Evolutionary conservation across 2,797 vertebrate genomes (phyloP), one percentile per base, ranked within the genome.

Genomic region (Epinephelus coioides): DNA sequence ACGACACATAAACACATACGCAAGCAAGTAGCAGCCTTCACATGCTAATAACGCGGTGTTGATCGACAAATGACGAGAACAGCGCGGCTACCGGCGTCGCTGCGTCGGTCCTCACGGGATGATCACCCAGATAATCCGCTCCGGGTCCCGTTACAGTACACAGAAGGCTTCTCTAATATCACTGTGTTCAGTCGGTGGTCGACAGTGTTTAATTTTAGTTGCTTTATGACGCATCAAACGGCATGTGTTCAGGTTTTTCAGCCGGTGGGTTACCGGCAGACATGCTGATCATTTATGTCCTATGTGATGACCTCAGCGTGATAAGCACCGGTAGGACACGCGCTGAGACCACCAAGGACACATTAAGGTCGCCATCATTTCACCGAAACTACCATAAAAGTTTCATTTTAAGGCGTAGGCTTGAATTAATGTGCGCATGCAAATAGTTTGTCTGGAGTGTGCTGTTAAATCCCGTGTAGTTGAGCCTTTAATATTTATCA

Each of bases 241-340:
- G 6, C 1, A 5, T 61, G 51, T 47, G 76, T 82, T 21, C 40
- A 3, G 4, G 21, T 27, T 34, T 1, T 55, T 25, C 12, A 49
- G 38, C 13, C 17, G 1, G 51, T 13, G 21, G 23, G 49, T 11
- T 63, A 8, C 54, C 7, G 38, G 56, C 49, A 23, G 64, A 53
- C 30, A 5, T 27, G 34, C 60, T 17, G 40, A 86, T 15, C 23
- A 9, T 68, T 21, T 9, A 0, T 59, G 51, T 51, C 55, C 44
- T 51, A 18, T 25, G 71, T 72, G 75, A 81, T 87, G 89, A 93
- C 85, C 81, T 88, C 66, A 80, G 38, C 60, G 47, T 64, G 40
- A 76, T 76, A 76, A 74, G 25, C 63, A 23, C 51, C 60, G 43
- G 44, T 7, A 19, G 2, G 38, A 66, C 30, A 27, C 15, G 6